Base-by-base conservation (phyloP, 2,888 invertebrate species). In the Hemithea aestivaria region DNA sequence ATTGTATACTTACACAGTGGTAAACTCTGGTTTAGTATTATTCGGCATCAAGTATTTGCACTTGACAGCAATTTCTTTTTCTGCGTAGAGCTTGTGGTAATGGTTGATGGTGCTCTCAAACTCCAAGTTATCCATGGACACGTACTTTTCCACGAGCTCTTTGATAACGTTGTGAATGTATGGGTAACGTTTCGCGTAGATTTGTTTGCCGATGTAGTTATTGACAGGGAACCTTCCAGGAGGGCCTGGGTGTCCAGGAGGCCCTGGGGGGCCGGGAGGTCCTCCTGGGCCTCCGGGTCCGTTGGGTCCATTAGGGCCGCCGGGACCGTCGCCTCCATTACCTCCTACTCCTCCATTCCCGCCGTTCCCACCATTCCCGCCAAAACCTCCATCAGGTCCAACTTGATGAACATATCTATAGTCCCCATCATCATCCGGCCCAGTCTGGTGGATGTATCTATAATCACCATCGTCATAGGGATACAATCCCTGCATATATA, bases 341-440 rank as follows among this genome's bases (percentile, higher is more conserved):
- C 41, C 45, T 0, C 58, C 53, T 16, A 26, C 10, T 6, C 52
- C 55, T 2, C 53, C 53, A 5, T 48, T 35, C 1, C 53, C 61
- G 4, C 67, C 70, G 8, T 51, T 35, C 0, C 63, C 61, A 20
- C 68, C 63, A 27, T 38, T 40, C 0, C 56, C 62, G 6, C 73
- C 73, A 12, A 51, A 40, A 1, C 62, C 68, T 6, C 73, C 74
- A 12, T 45, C 54, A 0, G 71, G 67, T 7, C 77, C 76, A 34
- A 62, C 57, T 10, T 75, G 62, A 47, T 89, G 89, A 0, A 84
- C 72, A 48, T 88, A 89, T 40, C 87, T 75, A 7, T 88, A 88
- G 28, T 83, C 75, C 7, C 82, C 83, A 6, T 68, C 73, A 11
- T 75, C 76, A 25, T 68, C 46, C 1, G 81, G 81, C 2, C 77